Evolutionary conservation across 2,113 vertebrate genomes (phyloP).

Genomic region (Podarcis raffonei): DNA sequence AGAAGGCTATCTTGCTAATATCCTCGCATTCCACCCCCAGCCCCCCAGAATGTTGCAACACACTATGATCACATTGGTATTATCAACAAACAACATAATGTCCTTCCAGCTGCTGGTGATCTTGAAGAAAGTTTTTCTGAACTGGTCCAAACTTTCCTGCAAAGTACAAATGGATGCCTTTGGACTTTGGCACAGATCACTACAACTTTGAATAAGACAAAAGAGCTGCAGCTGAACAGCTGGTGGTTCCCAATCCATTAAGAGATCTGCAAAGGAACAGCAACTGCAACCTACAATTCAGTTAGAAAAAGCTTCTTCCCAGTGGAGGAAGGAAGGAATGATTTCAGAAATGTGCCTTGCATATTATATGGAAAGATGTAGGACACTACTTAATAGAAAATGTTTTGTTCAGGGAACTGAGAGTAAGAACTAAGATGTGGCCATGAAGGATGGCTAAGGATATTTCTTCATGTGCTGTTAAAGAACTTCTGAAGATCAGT

Average conservation of each 20-base stretch:
- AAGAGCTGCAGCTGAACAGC: neutral
- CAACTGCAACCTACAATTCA: neutral
- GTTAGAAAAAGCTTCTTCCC: neutral
- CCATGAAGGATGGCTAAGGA: no score
- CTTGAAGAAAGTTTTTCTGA: neutral
- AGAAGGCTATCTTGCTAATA: neutral
- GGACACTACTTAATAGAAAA: no score
- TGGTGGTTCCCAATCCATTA: neutral
- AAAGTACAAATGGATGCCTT: neutral
- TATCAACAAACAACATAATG: neutral
- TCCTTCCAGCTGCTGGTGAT: neutral
- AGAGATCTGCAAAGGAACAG: neutral
- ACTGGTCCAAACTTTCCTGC: neutral
- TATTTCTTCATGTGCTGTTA: no score
- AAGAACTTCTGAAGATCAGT: no score
- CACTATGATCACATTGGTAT: neutral
- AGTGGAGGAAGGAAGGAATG: neutral
- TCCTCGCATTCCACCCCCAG: no score
- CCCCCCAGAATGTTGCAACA: neutral
- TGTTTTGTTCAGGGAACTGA: no score
- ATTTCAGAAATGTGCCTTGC: no score
- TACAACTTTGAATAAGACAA: neutral
- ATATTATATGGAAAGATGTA: no score
- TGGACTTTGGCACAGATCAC: neutral
- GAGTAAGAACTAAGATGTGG: no score